Evolutionary conservation across 2,113 vertebrate species (phyloP), one percentile per base, ranked within the genome.

Genomic region (Lagopus leucura): DNA sequence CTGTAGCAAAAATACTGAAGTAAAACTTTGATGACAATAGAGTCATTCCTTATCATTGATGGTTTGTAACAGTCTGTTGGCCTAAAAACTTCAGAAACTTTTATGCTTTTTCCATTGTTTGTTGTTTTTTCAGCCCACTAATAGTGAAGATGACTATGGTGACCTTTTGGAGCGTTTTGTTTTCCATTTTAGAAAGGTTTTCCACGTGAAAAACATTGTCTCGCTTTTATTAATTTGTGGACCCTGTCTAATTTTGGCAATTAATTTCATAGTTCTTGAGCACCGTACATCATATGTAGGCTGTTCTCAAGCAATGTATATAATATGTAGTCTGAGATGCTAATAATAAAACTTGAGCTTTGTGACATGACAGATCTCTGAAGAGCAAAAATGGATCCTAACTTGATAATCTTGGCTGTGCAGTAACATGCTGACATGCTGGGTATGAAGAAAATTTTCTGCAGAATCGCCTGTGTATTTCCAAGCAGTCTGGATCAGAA

Each of bases 321-420:
- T 60, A 9, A 47, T 50, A 57, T 20, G 21, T 13, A 73, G 34
- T 34, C 34, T 66, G 58, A 76, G 81, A 15, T 9, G 50, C 22
- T 61, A 72, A 42, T n/a, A 83, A 83, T 52, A n/a, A 85, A 83
- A 52, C 25, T 32, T 22, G 19, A 70, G 7, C 12, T 78, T 70
- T 45, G 24, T 61, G 88, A 25, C 10, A 12, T 73, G 28, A 32
- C 30, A 73, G 30, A 60, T 43, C 2, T 60, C 58, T 32, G 54
- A 78, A 79, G 14, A 2, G 34, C 40, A 65, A 69, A 40, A 74
- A n/a, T 13, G 3, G 1, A 55, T 55, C 7, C 58, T 0, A 1
- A 15, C 6, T 36, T 66, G 8, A 11, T 64, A 36, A 55, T 52
- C 25, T 30, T 77, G 60, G 8, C 25, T 47, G 47, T 0, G 0